These are phyloP conservation scores for Corvus hawaiiensis DNA, from an alignment of 2,113 vertebrate species.

Conservation along the genomic window DNA sequence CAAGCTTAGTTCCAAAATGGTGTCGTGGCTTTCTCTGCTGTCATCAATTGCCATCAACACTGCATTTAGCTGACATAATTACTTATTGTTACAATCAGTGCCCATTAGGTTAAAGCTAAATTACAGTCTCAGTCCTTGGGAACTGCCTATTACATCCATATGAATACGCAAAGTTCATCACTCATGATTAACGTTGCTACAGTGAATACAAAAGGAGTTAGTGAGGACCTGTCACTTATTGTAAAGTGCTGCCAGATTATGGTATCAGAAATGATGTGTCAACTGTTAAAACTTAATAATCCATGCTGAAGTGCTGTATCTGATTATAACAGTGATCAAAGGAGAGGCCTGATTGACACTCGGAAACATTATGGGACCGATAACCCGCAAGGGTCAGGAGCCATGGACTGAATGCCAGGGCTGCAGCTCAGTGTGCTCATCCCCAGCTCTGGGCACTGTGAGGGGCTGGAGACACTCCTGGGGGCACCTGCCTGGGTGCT, in stretches of 20 bases:
- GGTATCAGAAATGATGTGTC: constrained; percentile 51
- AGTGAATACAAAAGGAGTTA: constrained; percentile 68
- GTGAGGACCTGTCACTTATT: constrained; percentile 66
- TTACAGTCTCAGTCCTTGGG: constrained; percentile 72
- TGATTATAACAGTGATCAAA: constrained; percentile 60
- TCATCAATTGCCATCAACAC: constrained; percentile 66
- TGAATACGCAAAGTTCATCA: constrained; percentile 73
- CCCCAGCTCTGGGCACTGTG: not conserved
- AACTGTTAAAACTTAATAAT: constrained; percentile 61
- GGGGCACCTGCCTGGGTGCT: not conserved
- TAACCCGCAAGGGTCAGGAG: constrained; percentile 58
- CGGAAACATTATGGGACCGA: not conserved
- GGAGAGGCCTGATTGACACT: constrained; percentile 54
- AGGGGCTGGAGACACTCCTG: not conserved
- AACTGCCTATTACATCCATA: constrained; percentile 71
- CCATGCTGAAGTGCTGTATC: constrained; percentile 59
- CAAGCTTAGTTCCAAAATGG: constrained; percentile 63
- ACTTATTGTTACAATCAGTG: constrained; percentile 71
- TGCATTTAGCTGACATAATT: constrained; percentile 74
- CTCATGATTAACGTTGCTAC: constrained; percentile 69
- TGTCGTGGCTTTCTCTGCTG: constrained; percentile 55
- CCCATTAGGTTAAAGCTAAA: constrained; percentile 70
- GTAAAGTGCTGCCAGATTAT: constrained; percentile 62
- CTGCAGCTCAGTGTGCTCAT: accelerated
- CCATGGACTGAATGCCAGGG: not conserved